Conservation (phyloP, 2,888 invertebrate genomes). For the Yponomeuta cagnagella region DNA sequence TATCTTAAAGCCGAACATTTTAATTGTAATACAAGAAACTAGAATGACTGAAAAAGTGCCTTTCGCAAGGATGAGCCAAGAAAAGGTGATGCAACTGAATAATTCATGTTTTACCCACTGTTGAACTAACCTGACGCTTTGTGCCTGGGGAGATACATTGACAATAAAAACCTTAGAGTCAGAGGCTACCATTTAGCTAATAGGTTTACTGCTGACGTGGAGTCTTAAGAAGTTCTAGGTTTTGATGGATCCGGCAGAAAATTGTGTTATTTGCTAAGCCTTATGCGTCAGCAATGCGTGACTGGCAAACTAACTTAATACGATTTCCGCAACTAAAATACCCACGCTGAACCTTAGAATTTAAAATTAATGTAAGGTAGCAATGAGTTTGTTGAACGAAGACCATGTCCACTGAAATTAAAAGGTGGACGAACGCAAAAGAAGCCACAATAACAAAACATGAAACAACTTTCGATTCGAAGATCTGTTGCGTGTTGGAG, state of each 20-base stretch:
- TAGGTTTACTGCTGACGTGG: background rate
- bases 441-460: constrained; percentile 15
- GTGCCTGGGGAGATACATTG: background rate
- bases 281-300: constrained; percentile 54
- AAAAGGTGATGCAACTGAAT: constrained; percentile 52
- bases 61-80: constrained; percentile 8
- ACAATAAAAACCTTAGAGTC: background rate
- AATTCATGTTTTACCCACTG: constrained; percentile 47
- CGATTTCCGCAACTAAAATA: constrained; percentile 37
- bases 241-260: constrained; percentile 37
- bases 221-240: background rate
- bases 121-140: constrained; percentile 4
- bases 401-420: background rate
- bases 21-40: background rate
- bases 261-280: constrained; percentile 50
- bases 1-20: background rate
- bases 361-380: background rate
- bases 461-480: constrained; percentile 19
- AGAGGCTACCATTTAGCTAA: background rate
- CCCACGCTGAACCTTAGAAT: background rate
- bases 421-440: constrained; percentile 6
- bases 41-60: background rate
- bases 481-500: constrained; percentile 29
- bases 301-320: constrained; percentile 38
- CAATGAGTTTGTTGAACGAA: background rate